phyloP scores from a whole-genome alignment of 2,797 vertebrate species.

The Cossypha niveicapilla region DNA sequence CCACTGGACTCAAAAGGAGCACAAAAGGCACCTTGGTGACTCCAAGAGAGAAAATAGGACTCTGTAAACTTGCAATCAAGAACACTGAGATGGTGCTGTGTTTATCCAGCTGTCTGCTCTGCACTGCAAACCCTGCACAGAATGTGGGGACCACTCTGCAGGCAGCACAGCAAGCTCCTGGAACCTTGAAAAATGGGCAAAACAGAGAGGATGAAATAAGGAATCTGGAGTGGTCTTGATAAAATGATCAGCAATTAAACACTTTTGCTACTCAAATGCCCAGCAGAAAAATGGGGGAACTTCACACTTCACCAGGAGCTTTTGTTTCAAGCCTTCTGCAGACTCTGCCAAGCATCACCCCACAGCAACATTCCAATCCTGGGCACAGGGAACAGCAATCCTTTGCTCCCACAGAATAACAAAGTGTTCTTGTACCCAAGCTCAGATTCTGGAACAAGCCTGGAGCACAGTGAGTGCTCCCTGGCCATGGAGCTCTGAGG shows the following conservation, averaged over 20 bases:
- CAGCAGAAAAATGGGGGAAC: not conserved
- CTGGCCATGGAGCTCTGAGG: not conserved
- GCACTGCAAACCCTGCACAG: not conserved
- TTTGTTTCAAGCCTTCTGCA: not conserved
- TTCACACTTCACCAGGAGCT: not conserved
- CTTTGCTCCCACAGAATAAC: not conserved
- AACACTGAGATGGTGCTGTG: not conserved
- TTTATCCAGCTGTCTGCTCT: not conserved
- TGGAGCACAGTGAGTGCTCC: not conserved
- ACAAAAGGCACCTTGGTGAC: not conserved
- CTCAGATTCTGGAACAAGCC: not conserved
- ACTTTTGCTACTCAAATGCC: not conserved
- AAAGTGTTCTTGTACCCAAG: not conserved
- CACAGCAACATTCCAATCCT: not conserved
- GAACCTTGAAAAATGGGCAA: not conserved
- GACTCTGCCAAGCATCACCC: not conserved
- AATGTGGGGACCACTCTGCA: fast-evolving
- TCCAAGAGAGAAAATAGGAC: not conserved
- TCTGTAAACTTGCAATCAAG: not conserved
- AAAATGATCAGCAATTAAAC: not conserved
- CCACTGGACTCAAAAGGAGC: not conserved
- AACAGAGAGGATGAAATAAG: not conserved
- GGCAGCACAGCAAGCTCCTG: not conserved
- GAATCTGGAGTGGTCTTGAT: not conserved
- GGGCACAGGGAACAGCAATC: not conserved